Conservation (phyloP, 2,113 vertebrate genomes). For the Albula glossodonta region DNA sequence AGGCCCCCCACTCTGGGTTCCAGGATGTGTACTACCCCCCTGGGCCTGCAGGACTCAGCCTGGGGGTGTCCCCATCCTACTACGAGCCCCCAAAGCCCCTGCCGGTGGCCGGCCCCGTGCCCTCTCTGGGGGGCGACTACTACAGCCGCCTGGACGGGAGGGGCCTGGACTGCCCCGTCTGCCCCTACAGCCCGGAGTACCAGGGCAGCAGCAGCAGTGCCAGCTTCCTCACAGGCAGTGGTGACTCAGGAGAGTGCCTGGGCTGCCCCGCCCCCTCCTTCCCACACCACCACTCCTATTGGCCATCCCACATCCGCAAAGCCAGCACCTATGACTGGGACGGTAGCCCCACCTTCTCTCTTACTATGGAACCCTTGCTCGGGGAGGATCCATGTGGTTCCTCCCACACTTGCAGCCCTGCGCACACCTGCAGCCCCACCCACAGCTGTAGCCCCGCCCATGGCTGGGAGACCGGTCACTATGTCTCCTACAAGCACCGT, state of each 20-base stretch:
- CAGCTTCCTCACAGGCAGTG: conserved; percentile 62
- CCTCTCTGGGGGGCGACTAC: conserved; percentile 88
- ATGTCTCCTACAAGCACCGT: conserved; percentile 74
- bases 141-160: conserved; percentile 92
- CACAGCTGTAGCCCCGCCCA: conserved; percentile 52
- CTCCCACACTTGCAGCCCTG: conserved; percentile 38
- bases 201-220: conserved; percentile 60
- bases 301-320: conserved; percentile 69
- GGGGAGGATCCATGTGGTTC: conserved; percentile 67
- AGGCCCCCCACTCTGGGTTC: conserved; percentile 63
- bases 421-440: too few relatives aligned
- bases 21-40: conserved; percentile 82
- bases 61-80: conserved; percentile 79
- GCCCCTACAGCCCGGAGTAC: conserved; percentile 75
- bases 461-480: conserved; percentile 68
- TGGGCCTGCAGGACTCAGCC: conserved; percentile 63
- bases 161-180: conserved; percentile 77
- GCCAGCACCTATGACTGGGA: conserved; percentile 68
- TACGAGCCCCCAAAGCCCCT: conserved; percentile 78
- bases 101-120: conserved; percentile 84
- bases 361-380: conserved; percentile 85
- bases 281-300: conserved; percentile 61
- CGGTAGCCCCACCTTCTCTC: conserved; percentile 73
- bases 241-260: conserved; percentile 64
- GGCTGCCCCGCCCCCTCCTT: conserved; percentile 63